Evolutionary conservation across 2,888 invertebrate species (phyloP).

Genomic region (Melanotus villosus): DNA sequence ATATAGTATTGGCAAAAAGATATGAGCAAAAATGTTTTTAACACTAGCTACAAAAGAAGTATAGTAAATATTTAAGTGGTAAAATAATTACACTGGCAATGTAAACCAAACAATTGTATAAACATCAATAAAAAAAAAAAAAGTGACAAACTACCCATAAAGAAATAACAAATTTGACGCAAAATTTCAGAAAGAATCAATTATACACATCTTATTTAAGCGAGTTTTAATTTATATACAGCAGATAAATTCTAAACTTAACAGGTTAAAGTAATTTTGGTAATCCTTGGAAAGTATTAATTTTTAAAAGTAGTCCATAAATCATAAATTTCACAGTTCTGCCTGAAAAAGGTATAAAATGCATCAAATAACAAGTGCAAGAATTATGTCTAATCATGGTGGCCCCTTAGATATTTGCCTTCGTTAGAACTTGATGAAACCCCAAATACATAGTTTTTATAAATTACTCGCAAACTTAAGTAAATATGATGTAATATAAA

Average conservation of each 20-base stretch:
- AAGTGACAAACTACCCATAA: too few relatives aligned
- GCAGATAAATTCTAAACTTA: background rate
- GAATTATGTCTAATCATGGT: slow-evolving; percentile 8
- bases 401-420: slow-evolving; percentile 11
- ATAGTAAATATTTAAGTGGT: background rate
- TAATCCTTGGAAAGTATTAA: slow-evolving; percentile 8
- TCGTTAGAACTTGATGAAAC: background rate
- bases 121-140: too few relatives aligned
- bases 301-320: background rate
- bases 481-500: slow-evolving; percentile 7
- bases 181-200: too few relatives aligned
- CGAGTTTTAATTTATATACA: background rate
- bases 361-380: slow-evolving; percentile 14
- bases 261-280: background rate
- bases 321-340: background rate
- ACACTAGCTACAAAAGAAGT: slow-evolving; percentile 11
- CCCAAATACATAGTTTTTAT: slow-evolving; percentile 4
- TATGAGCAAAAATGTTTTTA: slow-evolving; percentile 30
- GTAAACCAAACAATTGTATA: too few relatives aligned
- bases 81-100: background rate
- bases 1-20: slow-evolving; percentile 32
- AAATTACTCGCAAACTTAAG: background rate
- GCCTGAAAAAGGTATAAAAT: slow-evolving; percentile 1
- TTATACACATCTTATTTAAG: too few relatives aligned
- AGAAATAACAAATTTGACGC: too few relatives aligned